Evolutionary conservation across 2,797 vertebrate species (phyloP).

Genomic region (Xiphophorus birchmanni): DNA sequence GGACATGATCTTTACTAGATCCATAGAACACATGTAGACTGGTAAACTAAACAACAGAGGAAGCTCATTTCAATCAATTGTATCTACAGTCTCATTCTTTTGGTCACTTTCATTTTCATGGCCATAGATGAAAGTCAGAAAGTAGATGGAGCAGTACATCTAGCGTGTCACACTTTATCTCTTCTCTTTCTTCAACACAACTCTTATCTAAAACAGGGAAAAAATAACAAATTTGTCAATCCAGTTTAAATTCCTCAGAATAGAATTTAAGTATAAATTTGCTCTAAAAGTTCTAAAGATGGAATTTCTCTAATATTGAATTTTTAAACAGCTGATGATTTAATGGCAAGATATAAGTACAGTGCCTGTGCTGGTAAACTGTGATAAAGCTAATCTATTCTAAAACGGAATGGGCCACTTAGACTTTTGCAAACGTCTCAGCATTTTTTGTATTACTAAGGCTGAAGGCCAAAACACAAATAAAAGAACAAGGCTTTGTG

Average conservation of each 20-base stretch:
- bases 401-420: not conserved
- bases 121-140: not conserved
- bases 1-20: not conserved
- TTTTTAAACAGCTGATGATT: not conserved
- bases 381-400: not conserved
- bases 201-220: not conserved
- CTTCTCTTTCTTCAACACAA: not conserved
- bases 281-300: not conserved
- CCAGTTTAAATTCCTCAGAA: not conserved
- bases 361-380: not conserved
- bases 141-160: not conserved
- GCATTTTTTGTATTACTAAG: not conserved
- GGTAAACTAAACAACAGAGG: not conserved
- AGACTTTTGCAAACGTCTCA: not conserved
- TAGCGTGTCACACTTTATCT: not conserved
- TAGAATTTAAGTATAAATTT: not conserved
- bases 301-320: not conserved
- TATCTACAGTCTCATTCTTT: not conserved
- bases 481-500: not conserved
- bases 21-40: not conserved
- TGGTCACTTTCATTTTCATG: not conserved
- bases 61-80: not conserved
- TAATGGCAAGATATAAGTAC: not conserved
- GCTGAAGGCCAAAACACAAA: not conserved
- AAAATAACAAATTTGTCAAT: not conserved